These are phyloP conservation scores for Pelmatolapia mariae DNA, from an alignment of 2,113 vertebrate species.

Conservation along the genomic window DNA sequence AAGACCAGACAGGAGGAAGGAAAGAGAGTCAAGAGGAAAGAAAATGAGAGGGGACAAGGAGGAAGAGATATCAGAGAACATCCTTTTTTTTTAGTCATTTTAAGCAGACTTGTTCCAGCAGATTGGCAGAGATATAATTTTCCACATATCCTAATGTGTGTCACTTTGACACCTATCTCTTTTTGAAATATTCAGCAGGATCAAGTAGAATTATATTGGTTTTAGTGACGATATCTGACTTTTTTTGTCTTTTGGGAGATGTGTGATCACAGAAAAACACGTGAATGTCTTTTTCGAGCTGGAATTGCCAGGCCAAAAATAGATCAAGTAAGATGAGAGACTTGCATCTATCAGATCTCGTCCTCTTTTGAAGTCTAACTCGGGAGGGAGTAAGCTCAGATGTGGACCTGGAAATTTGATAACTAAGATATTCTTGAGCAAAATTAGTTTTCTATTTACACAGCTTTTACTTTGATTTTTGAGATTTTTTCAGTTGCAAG, in stretches of 20 bases:
- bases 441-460: background rate
- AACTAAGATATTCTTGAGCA: background rate
- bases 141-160: background rate
- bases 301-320: background rate
- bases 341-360: background rate
- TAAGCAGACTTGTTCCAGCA: background rate
- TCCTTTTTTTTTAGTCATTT: background rate
- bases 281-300: background rate
- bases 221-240: background rate
- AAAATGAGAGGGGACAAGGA: background rate
- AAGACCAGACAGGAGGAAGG: background rate
- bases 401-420: background rate
- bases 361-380: background rate
- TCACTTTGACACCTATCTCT: background rate
- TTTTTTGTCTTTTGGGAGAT: background rate
- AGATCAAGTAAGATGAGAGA: background rate
- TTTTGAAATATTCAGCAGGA: background rate
- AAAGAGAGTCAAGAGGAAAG: background rate
- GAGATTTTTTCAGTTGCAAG: background rate
- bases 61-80: background rate
- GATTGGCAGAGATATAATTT: background rate
- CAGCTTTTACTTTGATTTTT: background rate
- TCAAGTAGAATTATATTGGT: background rate
- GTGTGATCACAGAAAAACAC: background rate
- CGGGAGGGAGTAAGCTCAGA: background rate